Conservation (phyloP, 2,797 vertebrate species). For the Tapera naevia region DNA sequence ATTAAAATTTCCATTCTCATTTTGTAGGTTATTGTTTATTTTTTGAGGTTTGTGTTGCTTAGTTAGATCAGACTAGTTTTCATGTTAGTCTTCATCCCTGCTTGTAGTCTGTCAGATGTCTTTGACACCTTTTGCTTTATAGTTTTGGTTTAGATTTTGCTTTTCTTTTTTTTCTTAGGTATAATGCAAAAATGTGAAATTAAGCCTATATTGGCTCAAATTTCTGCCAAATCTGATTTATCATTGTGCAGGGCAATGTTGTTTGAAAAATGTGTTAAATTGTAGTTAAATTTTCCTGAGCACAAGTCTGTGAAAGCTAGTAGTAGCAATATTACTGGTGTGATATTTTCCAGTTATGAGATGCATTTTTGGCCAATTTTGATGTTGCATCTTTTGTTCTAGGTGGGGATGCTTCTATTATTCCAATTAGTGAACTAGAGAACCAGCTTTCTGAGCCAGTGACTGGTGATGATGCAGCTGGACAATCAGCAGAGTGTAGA, state of each 20-base stretch:
- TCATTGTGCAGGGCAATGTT: neutral
- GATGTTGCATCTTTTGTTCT: neutral
- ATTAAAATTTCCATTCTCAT: neutral
- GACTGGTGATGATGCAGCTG: neutral
- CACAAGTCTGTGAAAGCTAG: neutral
- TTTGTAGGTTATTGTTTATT: neutral
- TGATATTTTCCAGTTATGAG: neutral
- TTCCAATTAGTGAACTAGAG: slow-evolving; percentile 80
- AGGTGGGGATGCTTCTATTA: slow-evolving; percentile 96
- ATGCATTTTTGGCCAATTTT: neutral
- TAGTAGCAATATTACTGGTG: neutral
- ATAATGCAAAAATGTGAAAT: neutral
- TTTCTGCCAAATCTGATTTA: neutral
- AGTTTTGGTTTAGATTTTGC: neutral
- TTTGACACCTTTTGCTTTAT: neutral
- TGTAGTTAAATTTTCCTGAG: neutral
- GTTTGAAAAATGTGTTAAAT: neutral
- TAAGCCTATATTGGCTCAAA: neutral
- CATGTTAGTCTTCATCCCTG: neutral
- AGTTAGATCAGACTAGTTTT: neutral
- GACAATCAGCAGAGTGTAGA: neutral
- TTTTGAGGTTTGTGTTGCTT: neutral
- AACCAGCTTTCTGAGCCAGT: slow-evolving; percentile 75
- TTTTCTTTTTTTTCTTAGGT: neutral
- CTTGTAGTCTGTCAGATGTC: neutral